Evolutionary conservation across 2,888 invertebrate genomes (phyloP), one percentile per base, ranked within the genome.

Genomic region (Pseudanteris insignis): DNA sequence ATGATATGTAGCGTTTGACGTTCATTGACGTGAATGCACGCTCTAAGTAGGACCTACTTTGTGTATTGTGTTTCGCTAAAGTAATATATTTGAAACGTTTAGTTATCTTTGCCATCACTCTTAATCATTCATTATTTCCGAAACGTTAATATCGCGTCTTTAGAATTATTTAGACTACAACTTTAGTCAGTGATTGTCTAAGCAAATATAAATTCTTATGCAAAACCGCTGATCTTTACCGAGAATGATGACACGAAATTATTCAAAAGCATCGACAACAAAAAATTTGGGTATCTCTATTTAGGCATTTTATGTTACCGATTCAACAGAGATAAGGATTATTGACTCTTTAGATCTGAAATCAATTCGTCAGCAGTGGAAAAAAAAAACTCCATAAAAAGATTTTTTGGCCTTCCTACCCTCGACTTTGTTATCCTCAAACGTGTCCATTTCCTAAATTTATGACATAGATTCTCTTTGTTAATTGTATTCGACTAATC

Each of bases 51-150:
- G 30, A 15, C 34, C 37, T 50, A 58, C 50, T 51, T n/a, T n/a
- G n/a, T 51, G 38, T 51, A 58, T 58, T 58, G 38, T 33, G 38
- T 44, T 58, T 3, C 18, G 18, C 50, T 43, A 37, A 44, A 44
- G 50, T 50, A 44, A 33, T 46, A 58, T n/a, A 26, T 58, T 43
- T 24, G n/a, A 38, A 58, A 28, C 50, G 44, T 58, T 50, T 44
- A 11, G 50, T 38, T 44, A 44, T 29, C 21, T 37, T 18, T 12
- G 24, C 32, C 14, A 41, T 51, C n/a, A n/a, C n/a, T n/a, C n/a
- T n/a, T 32, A 3, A 21, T 26, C 28, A 13, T 33, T 38, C 46
- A 54, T 46, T 44, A 53, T 44, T 53, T 51, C 43, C 41, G 43
- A 37, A 30, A 36, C 37, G 32, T 48, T 33, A 44, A 38, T 33